phyloP scores from a whole-genome alignment of 1,140 invertebrate genomes.

The Papilio machaon region DNA sequence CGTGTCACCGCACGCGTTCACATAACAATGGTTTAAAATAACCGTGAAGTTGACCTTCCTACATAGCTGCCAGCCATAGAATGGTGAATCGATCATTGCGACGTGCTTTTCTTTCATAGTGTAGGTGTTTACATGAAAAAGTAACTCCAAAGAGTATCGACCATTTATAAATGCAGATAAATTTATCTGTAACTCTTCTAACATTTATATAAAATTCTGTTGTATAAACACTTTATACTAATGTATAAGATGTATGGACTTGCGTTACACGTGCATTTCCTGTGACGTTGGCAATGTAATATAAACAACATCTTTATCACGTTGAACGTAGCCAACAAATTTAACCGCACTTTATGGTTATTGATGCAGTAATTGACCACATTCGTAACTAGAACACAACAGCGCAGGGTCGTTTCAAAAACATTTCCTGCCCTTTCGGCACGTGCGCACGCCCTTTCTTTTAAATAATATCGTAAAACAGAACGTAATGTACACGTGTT shows the following conservation, averaged over 20 bases:
- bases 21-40: slow-evolving; percentile 10
- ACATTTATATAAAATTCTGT: too few species aligned
- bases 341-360: slow-evolving; percentile 12
- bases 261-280: not conserved
- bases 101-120: not conserved
- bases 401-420: not conserved
- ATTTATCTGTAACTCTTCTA: too few species aligned
- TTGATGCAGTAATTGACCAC: not conserved
- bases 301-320: not conserved
- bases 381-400: slow-evolving; percentile 7
- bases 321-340: not conserved
- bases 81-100: not conserved
- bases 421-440: not conserved
- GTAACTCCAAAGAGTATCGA: not conserved
- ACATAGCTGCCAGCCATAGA: not conserved
- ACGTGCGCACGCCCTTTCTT: not conserved
- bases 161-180: not conserved
- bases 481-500: not conserved
- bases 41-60: slow-evolving; percentile 4
- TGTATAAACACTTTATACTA: not conserved
- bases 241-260: not conserved
- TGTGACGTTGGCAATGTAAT: not conserved
- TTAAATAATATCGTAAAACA: slow-evolving; percentile 2
- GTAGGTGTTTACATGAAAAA: not conserved
- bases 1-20: not conserved